Conservation (phyloP, 2,888 invertebrate genomes). For the Nephrocerus scutellatus region DNA sequence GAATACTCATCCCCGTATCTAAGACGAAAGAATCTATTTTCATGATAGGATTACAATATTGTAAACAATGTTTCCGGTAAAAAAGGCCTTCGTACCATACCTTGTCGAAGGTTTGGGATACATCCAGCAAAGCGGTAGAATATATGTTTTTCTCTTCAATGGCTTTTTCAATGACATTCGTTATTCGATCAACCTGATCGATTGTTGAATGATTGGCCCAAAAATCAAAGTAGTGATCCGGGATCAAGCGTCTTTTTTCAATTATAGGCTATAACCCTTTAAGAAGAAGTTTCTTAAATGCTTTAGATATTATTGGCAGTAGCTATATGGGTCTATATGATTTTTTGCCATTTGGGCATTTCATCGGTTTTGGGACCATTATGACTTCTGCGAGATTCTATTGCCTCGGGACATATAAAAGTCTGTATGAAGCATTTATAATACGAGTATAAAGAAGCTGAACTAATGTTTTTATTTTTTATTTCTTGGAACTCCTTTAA, state of each 20-base stretch:
- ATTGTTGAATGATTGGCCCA: conserved; percentile 13
- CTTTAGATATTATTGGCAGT: conserved; percentile 2
- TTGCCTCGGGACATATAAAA: too few species aligned
- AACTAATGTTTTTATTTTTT: too few species aligned
- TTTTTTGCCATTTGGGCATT: neutral
- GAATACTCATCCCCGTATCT: too few species aligned
- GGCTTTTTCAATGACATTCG: conserved; percentile 8
- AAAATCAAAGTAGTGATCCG: conserved; percentile 11
- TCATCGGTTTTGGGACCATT: neutral
- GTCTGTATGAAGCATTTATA: too few species aligned
- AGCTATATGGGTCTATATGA: conserved; percentile 4
- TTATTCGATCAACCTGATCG: conserved; percentile 9
- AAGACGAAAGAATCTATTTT: too few species aligned
- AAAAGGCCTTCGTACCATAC: conserved; percentile 11
- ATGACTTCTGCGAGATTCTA: too few species aligned
- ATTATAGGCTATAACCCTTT: neutral
- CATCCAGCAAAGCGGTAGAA: conserved; percentile 10
- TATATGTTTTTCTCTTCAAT: conserved; percentile 12
- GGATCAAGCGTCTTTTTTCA: conserved; percentile 1
- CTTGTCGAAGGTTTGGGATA: conserved; percentile 14
- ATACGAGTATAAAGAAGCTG: too few species aligned
- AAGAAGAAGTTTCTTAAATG: conserved; percentile 2
- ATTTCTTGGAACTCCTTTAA: too few species aligned
- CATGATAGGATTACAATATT: too few species aligned
- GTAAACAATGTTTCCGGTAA: too few species aligned